Evolutionary conservation across 1,140 invertebrate genomes (phyloP).

Genomic region (Heliconius hewitsoni): DNA sequence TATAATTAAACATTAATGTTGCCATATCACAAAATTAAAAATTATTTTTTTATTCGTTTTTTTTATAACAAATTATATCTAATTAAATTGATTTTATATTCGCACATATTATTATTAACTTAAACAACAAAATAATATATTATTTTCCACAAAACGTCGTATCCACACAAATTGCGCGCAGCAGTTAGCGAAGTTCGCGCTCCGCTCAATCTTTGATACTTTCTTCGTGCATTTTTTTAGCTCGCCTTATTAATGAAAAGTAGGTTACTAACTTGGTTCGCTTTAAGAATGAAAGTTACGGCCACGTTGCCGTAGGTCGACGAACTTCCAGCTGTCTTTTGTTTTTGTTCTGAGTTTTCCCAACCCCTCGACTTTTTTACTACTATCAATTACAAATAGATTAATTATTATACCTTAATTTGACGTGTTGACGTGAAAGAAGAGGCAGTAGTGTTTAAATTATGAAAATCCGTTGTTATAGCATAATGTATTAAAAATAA

Average conservation of each 20-base stretch:
- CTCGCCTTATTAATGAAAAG: slow-evolving; percentile 81
- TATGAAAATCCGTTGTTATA: too few relatives aligned
- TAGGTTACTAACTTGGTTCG: slow-evolving; percentile 79
- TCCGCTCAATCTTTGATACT: slow-evolving; percentile 81
- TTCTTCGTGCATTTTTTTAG: slow-evolving; percentile 81
- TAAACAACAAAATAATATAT: background rate
- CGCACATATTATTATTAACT: background rate
- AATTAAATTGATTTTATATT: background rate
- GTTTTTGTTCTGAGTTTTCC: slow-evolving; percentile 59
- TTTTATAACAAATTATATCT: background rate
- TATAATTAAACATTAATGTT: too few relatives aligned
- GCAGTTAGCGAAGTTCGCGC: slow-evolving; percentile 70
- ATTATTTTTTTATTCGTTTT: background rate
- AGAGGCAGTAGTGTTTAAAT: too few relatives aligned
- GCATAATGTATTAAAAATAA: background rate
- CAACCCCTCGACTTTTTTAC: background rate
- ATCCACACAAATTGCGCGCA: slow-evolving; percentile 50
- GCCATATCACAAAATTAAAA: too few relatives aligned
- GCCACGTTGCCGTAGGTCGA: slow-evolving; percentile 76
- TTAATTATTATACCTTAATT: background rate
- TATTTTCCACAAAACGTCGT: slow-evolving; percentile 32
- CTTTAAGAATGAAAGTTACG: slow-evolving; percentile 81
- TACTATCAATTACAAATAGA: background rate
- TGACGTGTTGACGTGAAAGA: too few relatives aligned
- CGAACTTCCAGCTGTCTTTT: slow-evolving; percentile 76